Percentiles rank a stretch among this genome's conserved stretches.
phyloP scores from a whole-genome alignment of 2,888 invertebrate genomes.

The Rhodophaea formosa region DNA sequence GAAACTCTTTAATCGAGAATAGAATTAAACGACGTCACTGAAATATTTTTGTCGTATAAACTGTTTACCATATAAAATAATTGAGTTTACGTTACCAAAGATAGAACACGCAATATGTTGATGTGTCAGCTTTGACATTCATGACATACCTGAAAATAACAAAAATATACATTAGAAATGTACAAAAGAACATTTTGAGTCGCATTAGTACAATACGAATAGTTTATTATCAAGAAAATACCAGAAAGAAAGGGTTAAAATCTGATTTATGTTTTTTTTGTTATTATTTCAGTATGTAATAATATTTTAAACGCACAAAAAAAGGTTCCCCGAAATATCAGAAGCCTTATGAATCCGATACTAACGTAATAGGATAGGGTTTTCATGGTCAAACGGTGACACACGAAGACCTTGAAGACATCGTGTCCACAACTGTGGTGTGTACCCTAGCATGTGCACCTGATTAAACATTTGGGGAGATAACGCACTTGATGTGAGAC shows the following conservation, averaged over 20 bases:
- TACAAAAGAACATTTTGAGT: too few species aligned
- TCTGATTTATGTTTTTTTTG: too few species aligned
- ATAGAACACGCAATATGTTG: too few species aligned
- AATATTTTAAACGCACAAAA: not conserved
- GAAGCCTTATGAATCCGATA: constrained; percentile 47
- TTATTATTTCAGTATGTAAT: too few species aligned
- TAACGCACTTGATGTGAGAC: constrained; percentile 77
- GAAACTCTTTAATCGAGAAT: too few species aligned
- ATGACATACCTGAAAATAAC: constrained; percentile 5
- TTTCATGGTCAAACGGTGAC: constrained; percentile 63
- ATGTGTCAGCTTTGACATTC: not conserved
- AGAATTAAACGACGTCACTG: too few species aligned
- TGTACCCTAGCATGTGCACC: constrained; percentile 63
- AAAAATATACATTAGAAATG: not conserved
- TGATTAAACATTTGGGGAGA: constrained; percentile 77
- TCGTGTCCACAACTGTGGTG: constrained; percentile 47
- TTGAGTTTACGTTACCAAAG: not conserved
- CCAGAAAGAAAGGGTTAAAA: too few species aligned
- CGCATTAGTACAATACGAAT: too few species aligned
- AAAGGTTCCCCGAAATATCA: not conserved
- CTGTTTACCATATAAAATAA: too few species aligned
- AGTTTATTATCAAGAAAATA: too few species aligned
- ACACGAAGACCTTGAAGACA: constrained; percentile 56
- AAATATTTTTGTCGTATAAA: too few species aligned
- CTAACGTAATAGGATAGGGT: constrained; percentile 45